Evolutionary conservation across 2,113 vertebrate genomes (phyloP).

Genomic region (Lathamus discolor): DNA sequence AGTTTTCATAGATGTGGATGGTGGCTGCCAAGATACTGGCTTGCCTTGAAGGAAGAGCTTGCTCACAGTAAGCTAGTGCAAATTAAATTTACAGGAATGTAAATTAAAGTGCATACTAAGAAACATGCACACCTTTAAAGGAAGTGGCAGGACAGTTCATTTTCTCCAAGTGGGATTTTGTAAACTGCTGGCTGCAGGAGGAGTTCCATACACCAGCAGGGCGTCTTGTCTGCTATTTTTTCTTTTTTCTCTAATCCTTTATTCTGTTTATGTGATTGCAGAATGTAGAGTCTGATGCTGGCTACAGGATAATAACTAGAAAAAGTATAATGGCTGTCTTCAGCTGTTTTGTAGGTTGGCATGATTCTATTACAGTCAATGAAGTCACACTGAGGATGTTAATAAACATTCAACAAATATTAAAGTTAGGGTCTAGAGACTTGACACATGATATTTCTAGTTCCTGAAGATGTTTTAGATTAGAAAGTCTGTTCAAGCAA

Average conservation of each 20-base stretch:
- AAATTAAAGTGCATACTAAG: neutral
- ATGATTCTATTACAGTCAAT: neutral
- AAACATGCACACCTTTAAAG: neutral
- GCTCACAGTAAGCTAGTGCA: accelerated
- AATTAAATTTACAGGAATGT: neutral
- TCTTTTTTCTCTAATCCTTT: neutral
- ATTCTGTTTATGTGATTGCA: neutral
- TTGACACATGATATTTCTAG: neutral
- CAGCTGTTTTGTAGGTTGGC: neutral
- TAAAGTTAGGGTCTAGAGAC: neutral
- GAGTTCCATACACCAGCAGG: neutral
- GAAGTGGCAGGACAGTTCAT: neutral
- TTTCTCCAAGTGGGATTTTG: neutral
- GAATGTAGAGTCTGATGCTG: neutral
- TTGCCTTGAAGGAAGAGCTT: neutral
- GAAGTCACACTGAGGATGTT: neutral
- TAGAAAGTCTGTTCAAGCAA: neutral
- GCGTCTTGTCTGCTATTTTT: neutral
- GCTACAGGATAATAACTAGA: neutral
- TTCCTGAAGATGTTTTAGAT: conserved; percentile 6
- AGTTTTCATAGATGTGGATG: neutral
- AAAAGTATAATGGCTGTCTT: neutral
- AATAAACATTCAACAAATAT: neutral
- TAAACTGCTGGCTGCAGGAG: neutral
- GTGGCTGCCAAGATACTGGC: neutral